These are phyloP conservation scores for Electrona antarctica DNA, from an alignment of 2,113 vertebrate genomes.

Conservation along the genomic window DNA sequence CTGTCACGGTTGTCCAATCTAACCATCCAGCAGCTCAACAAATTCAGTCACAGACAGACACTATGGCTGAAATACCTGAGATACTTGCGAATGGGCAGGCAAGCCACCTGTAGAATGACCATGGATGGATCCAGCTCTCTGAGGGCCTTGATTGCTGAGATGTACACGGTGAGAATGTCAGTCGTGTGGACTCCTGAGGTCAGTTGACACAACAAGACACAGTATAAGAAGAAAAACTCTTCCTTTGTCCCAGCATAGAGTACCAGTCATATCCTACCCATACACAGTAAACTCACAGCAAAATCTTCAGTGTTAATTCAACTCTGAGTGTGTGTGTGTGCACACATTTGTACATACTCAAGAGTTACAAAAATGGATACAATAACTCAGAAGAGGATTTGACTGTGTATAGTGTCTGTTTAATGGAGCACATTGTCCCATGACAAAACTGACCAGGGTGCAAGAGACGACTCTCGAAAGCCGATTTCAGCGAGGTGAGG, in stretches of 20 bases:
- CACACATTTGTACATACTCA: no score
- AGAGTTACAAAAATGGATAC: no score
- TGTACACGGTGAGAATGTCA: constrained; percentile 97
- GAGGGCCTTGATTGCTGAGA: constrained; percentile 96
- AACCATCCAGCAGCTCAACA: no score
- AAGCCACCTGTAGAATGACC: constrained; percentile 96
- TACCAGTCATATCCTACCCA: neutral
- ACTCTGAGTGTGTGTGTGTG: no score
- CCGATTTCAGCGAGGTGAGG: constrained; percentile 89
- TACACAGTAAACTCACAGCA: no score
- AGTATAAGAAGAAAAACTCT: no score
- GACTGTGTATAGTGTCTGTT: no score
- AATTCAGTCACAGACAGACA: no score
- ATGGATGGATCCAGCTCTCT: constrained; percentile 95
- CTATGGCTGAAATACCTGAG: constrained; percentile 76
- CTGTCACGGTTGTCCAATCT: no score
- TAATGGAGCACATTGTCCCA: neutral
- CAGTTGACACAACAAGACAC: neutral
- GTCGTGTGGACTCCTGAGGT: constrained; percentile 91
- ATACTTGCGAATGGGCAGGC: constrained; percentile 96
- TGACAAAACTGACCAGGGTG: constrained; percentile 85
- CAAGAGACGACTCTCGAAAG: constrained; percentile 91
- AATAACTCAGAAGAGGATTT: no score
- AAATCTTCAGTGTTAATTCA: no score
- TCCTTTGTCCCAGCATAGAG: neutral